Evolutionary conservation across 2,113 vertebrate genomes (phyloP), one percentile per base, ranked within the genome.

Genomic region (Entosphenus tridentatus): DNA sequence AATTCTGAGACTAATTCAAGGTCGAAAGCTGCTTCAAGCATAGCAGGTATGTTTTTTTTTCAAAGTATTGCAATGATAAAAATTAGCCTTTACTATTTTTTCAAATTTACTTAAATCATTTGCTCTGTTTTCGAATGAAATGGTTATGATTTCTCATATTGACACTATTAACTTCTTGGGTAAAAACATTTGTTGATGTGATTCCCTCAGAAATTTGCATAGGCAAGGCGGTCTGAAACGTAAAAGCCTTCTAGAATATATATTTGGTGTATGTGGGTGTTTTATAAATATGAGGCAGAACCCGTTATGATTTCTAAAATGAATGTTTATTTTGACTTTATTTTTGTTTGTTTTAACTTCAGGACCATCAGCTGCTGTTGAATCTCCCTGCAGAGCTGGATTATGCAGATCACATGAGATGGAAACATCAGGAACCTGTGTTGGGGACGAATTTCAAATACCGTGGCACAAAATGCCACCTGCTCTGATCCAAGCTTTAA

Each of bases 1-100:
- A 71, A 65, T 69, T 72, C 14, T 72, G 67, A 18, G 16, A 70
- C 14, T 9, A 67, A 11, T 70, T 57, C 67, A 72, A 56, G 10
- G 69, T 70, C 39, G 6, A 39, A 39, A 21, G 21, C 21, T 21
- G 21, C 1, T 21, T 21, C 21, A 21, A 21, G 39, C 57, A 65
- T n/a, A 10, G 67, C 67, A 68, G 67, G 16, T 68, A 68, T 68
- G 18, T 68, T 68, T 68, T n/a, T 68, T 68, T 21, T n/a, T n/a
- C n/a, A 3, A 21, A 21, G 21, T 21, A 21, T 21, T 21, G 21
- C 21, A 21, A 12, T 68, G n/a, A 10, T 68, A 12, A 16, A 13
- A 68, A 68, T 3, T 12, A 68, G n/a, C n/a, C 10, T 68, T 10
- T 68, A 68, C 8, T 11, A 12, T 21, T 12, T 68, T 10, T 68